Conservation (phyloP, 92 coral and sea anemone species). For the Phenganax stokvisi region DNA sequence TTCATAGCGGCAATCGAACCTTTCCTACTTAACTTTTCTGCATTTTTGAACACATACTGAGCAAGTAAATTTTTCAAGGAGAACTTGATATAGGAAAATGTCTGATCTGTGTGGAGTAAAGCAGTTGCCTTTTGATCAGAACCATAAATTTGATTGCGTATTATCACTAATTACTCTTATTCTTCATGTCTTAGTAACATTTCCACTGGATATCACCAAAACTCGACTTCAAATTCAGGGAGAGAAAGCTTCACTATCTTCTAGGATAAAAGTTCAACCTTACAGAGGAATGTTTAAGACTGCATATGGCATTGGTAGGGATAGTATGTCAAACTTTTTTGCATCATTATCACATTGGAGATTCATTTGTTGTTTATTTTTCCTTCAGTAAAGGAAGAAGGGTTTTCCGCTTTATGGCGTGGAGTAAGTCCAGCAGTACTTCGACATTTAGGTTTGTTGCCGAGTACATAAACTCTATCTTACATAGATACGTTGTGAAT, state of each 20-base stretch:
- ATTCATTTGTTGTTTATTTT: background rate
- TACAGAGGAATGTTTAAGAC: constrained; percentile 98
- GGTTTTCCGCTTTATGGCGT: constrained; percentile 75
- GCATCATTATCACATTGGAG: background rate
- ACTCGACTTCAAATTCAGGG: constrained; percentile 97
- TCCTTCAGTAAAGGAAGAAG: constrained; percentile 77
- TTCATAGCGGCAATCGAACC: too few relatives aligned
- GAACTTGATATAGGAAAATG: too few relatives aligned
- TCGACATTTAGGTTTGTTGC: constrained; percentile 72
- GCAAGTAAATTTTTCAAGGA: too few relatives aligned
- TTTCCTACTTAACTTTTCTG: too few relatives aligned
- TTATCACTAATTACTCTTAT: background rate
- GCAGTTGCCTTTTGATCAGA: too few relatives aligned
- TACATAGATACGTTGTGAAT: too few relatives aligned
- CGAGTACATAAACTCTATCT: too few relatives aligned
- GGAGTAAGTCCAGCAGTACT: constrained; percentile 90
- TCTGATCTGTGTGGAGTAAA: too few relatives aligned
- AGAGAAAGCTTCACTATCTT: constrained; percentile 74
- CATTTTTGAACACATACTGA: too few relatives aligned
- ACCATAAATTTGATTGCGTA: too few relatives aligned
- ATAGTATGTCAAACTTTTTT: too few relatives aligned
- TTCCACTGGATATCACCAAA: constrained; percentile 93
- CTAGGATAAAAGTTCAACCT: constrained; percentile 52
- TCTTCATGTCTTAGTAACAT: constrained; percentile 53
- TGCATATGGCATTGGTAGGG: constrained; percentile 82